Base-by-base conservation (phyloP, 2,888 invertebrate species). In the Scaptodrosophila latifasciaeformis region DNA sequence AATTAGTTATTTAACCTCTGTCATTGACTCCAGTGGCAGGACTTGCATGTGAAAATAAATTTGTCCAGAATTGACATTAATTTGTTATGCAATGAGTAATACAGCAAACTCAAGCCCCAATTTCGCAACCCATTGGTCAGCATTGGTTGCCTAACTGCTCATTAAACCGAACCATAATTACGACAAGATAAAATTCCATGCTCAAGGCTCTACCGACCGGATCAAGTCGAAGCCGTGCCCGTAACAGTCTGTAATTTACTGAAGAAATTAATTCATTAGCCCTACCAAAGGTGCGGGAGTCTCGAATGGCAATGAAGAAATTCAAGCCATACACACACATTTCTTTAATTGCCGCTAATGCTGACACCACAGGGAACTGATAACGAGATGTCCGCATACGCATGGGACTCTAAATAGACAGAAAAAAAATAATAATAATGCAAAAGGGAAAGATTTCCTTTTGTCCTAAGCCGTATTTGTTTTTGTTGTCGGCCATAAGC, bases 211-310 rank as follows among this genome's bases (percentile, higher is more conserved):
- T n/a, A 2, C 6, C 12, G 3, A 34, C 6, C 34, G 12, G 13
- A 34, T 15, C 34, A 34, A 34, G 34, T 34, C 5, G 5, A 9
- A 5, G 27, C 27, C 9, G 9, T 27, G 27, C 9, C 9, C 27
- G 27, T 27, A 27, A 5, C 27, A 27, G 5, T 27, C 5, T 37
- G 37, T 37, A 37, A 37, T 37, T 37, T 37, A 37, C 37, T 15
- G 10, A 37, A 17, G 15, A 37, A 37, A 37, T 37, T 37, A 37
- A 18, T 15, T 37, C 37, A 37, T 37, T 37, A 15, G 10, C 37
- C 17, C 3, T 37, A 18, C 17, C 37, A 37, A 37, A 15, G 10
- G 4, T 10, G 6, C 15, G 17, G 18, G 2, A 2, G 37, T 31
- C 6, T 5, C 3, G 9, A 12, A n/a, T 3, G 9, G 4, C 37